A percentile compares a stretch with the other conserved stretches of the same genome.
Conservation (phyloP, 2,797 vertebrate genomes). For the Gymnodraco acuticeps region DNA sequence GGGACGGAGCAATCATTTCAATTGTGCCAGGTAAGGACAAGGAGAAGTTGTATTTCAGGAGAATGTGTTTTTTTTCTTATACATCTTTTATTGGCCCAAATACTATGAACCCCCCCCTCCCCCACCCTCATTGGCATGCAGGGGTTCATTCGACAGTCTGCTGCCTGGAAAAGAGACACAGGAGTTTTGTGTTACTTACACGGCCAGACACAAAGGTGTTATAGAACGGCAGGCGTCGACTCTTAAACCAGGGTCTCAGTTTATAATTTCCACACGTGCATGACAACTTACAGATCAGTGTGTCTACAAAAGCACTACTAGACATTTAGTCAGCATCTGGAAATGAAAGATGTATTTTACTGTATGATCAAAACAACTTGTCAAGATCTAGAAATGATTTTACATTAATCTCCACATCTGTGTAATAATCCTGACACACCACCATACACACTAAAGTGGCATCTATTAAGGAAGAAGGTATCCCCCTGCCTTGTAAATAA, state of each 20-base stretch:
- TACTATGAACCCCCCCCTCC: constrained; percentile 48
- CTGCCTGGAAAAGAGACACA: constrained; percentile 56
- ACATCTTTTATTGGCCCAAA: constrained; percentile 78
- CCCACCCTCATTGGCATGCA: constrained; percentile 72
- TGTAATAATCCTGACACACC: too few species aligned
- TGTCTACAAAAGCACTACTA: too few species aligned
- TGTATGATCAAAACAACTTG: too few species aligned
- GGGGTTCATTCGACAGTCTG: constrained; percentile 72
- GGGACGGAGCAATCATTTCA: constrained; percentile 80
- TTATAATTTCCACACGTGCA: too few species aligned
- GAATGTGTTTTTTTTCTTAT: constrained; percentile 55
- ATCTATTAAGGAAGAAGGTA: too few species aligned
- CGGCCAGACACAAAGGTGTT: constrained; percentile 40
- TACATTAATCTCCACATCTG: too few species aligned
- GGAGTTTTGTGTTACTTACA: constrained; percentile 46
- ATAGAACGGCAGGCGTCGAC: constrained; percentile 13
- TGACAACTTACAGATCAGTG: too few species aligned
- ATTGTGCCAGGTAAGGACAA: constrained; percentile 82
- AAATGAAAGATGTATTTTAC: too few species aligned
- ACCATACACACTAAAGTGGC: too few species aligned
- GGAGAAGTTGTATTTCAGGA: constrained; percentile 78
- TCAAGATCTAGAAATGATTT: too few species aligned
- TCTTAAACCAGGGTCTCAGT: background rate
- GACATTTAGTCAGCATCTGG: too few species aligned
- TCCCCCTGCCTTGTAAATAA: too few species aligned